Evolutionary conservation across 2,797 vertebrate species (phyloP).

Genomic region (Echiichthys vipera): DNA sequence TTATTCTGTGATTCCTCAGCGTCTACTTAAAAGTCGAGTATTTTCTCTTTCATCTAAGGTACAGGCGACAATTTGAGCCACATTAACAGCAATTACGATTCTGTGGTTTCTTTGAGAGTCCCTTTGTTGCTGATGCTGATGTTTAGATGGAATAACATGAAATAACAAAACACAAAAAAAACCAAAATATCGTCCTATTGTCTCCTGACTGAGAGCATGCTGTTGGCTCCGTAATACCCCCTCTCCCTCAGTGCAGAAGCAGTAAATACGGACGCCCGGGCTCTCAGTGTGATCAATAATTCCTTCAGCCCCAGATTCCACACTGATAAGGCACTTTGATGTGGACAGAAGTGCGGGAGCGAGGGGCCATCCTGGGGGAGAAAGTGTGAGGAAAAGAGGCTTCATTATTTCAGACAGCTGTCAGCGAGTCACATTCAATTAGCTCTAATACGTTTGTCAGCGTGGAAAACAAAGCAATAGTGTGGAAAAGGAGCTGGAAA

Average conservation of each 20-base stretch:
- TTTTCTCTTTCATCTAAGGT: no score
- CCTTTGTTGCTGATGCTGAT: constrained; percentile 14
- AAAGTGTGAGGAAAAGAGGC: constrained; percentile 68
- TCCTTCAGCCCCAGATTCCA: constrained; percentile 70
- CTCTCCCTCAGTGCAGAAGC: constrained; percentile 28
- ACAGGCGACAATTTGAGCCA: no score
- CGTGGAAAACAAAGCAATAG: constrained; percentile 60
- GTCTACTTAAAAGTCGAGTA: no score
- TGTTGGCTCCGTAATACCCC: constrained; percentile 48
- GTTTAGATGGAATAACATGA: constrained; percentile 29
- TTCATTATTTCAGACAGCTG: constrained; percentile 78
- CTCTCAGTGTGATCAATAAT: constrained; percentile 76
- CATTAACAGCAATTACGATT: no score
- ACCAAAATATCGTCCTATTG: background rate
- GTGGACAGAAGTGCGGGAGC: constrained; percentile 67
- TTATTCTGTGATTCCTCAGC: no score
- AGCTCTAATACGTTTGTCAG: constrained; percentile 67
- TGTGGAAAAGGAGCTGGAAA: constrained; percentile 28
- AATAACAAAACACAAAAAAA: background rate
- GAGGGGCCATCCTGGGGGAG: constrained; percentile 51
- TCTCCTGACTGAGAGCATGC: constrained; percentile 60
- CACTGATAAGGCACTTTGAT: constrained; percentile 74
- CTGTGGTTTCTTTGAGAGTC: background rate
- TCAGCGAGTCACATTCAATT: constrained; percentile 68
- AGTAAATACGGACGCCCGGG: constrained; percentile 47